A percentile compares a stretch with the other conserved stretches of the same genome.
Evolutionary conservation across 2,113 vertebrate genomes (phyloP).

Genomic region (Forbesichthys agassizii): DNA sequence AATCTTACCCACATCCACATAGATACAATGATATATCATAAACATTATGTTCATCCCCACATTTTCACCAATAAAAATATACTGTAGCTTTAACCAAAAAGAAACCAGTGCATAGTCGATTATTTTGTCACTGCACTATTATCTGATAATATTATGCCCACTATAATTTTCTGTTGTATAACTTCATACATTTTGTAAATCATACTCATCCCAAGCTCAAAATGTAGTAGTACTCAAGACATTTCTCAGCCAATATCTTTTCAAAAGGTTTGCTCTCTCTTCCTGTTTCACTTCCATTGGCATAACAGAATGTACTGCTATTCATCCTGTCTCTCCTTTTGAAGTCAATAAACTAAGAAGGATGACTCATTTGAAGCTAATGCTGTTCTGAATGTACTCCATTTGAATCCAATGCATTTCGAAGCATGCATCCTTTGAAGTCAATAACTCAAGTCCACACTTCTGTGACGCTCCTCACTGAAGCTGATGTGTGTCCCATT

Average conservation of each 20-base stretch:
- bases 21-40: too few species aligned
- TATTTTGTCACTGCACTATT: too few species aligned
- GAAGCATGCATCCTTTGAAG: slow-evolving; percentile 69
- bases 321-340: slow-evolving; percentile 50
- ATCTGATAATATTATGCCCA: neutral
- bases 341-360: slow-evolving; percentile 67
- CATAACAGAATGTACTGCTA: slow-evolving; percentile 20
- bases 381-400: slow-evolving; percentile 57
- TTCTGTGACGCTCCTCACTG: slow-evolving; percentile 55
- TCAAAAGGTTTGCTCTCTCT: neutral
- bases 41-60: too few species aligned
- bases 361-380: slow-evolving; percentile 65
- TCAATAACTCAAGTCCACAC: slow-evolving; percentile 51
- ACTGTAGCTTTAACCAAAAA: too few species aligned
- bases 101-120: too few species aligned
- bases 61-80: too few species aligned
- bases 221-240: neutral
- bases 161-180: neutral
- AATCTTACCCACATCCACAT: too few species aligned
- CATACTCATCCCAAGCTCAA: neutral
- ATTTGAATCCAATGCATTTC: slow-evolving; percentile 64
- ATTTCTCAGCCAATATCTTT: slow-evolving; percentile 1
- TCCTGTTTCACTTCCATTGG: neutral
- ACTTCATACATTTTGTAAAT: neutral
- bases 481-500: slow-evolving; percentile 60